Percentiles rank a stretch among this genome's conserved stretches.
phyloP scores from a whole-genome alignment of 2,113 vertebrate species.

The Neomonachus schauinslandi region DNA sequence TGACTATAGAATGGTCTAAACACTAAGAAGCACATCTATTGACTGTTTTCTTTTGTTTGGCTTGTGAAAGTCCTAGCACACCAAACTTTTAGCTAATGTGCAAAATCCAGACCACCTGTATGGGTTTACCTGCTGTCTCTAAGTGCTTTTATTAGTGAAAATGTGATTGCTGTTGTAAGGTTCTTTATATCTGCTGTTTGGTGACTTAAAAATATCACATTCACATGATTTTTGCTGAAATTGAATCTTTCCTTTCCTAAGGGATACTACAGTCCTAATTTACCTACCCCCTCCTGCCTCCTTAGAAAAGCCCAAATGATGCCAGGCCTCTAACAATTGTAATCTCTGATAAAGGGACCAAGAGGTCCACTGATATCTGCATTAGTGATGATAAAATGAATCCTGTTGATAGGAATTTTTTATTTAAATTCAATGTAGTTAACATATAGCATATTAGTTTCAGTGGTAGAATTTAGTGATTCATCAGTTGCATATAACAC shows the following conservation, averaged over 20 bases:
- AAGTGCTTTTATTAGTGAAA: slow-evolving; percentile 17
- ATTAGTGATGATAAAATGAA: background rate
- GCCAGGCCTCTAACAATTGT: background rate
- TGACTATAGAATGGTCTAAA: background rate
- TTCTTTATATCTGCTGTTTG: slow-evolving; percentile 6
- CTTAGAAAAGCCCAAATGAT: background rate
- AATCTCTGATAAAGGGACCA: background rate
- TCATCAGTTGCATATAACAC: too few relatives aligned
- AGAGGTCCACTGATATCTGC: background rate
- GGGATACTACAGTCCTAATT: background rate
- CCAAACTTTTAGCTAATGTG: background rate
- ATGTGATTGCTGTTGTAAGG: background rate
- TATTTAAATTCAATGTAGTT: background rate
- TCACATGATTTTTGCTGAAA: slow-evolving; percentile 40
- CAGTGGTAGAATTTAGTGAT: background rate
- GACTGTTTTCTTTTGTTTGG: background rate
- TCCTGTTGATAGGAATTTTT: background rate
- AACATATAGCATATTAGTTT: background rate
- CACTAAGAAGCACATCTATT: background rate
- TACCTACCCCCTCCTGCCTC: background rate
- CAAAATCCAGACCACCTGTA: slow-evolving; percentile 40
- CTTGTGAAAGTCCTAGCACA: slow-evolving; percentile 30
- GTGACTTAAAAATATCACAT: background rate
- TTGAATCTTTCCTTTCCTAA: background rate
- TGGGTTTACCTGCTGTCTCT: slow-evolving; percentile 3